Evolutionary conservation across 2,113 vertebrate genomes (phyloP).

Genomic region (Strix uralensis): DNA sequence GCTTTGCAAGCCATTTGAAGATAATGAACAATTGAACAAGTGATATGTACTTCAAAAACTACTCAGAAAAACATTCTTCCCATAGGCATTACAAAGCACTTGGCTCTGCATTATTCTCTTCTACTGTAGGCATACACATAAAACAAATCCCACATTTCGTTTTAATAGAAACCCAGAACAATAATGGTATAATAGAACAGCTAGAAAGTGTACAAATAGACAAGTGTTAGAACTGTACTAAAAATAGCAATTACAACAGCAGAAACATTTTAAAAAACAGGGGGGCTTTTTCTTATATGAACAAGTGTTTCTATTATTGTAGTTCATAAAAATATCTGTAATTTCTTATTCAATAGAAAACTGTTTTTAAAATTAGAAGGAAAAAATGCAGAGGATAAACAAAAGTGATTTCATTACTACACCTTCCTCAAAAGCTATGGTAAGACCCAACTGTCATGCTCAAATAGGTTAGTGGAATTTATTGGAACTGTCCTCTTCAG

Average conservation of each 20-base stretch:
- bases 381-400: background rate
- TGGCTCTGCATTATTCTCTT: background rate
- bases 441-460: background rate
- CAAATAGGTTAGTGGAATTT: background rate
- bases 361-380: background rate
- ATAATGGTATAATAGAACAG: background rate
- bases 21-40: constrained; percentile 30
- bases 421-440: background rate
- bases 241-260: background rate
- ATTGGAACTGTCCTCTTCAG: background rate
- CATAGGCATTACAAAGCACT: background rate
- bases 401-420: background rate
- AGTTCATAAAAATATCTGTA: background rate
- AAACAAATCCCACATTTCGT: background rate
- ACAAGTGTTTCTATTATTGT: background rate
- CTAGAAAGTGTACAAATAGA: background rate
- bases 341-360: background rate
- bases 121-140: background rate
- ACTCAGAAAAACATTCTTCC: background rate
- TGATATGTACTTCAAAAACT: background rate
- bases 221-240: background rate
- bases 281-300: background rate
- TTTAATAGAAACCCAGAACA: background rate
- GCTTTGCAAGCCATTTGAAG: background rate
- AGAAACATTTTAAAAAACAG: background rate